Conservation (phyloP, 2,797 vertebrate species). For the Poeciliopsis presidionis region DNA sequence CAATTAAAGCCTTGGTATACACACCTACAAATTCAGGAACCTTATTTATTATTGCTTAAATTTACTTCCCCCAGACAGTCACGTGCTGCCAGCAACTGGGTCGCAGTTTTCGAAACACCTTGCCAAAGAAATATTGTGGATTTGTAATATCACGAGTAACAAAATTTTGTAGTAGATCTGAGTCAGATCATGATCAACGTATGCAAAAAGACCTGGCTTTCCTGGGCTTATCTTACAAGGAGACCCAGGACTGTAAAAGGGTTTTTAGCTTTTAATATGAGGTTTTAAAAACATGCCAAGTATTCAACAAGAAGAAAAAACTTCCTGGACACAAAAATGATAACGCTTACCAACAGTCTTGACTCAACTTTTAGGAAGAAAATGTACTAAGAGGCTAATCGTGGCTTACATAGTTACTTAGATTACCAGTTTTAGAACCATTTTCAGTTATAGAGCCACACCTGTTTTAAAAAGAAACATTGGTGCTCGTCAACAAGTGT, state of each 20-base stretch:
- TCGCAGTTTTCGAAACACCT: not conserved
- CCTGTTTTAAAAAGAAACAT: slow-evolving; percentile 20
- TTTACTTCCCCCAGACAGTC: not conserved
- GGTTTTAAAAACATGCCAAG: slow-evolving; percentile 40
- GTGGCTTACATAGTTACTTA: not conserved
- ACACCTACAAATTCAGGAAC: not conserved
- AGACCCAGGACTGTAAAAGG: slow-evolving; percentile 42
- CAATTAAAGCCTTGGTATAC: not conserved
- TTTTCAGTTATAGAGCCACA: slow-evolving; percentile 12
- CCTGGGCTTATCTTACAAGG: slow-evolving; percentile 44
- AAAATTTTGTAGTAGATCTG: slow-evolving; percentile 22
- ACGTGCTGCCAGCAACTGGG: not conserved
- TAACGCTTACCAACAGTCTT: slow-evolving; percentile 13
- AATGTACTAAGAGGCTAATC: not conserved
- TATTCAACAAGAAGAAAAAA: slow-evolving; percentile 49
- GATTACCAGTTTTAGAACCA: not conserved
- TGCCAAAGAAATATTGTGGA: not conserved
- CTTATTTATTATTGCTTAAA: not conserved
- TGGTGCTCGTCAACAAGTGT: slow-evolving; percentile 28
- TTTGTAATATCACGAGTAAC: not conserved
- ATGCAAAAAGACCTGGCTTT: slow-evolving; percentile 43
- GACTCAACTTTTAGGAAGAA: not conserved
- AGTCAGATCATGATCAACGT: slow-evolving; percentile 51
- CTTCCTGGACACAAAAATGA: slow-evolving; percentile 32
- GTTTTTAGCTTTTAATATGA: slow-evolving; percentile 63